Evolutionary conservation across 2,888 invertebrate species (phyloP).

Genomic region (Conomelus anceps): DNA sequence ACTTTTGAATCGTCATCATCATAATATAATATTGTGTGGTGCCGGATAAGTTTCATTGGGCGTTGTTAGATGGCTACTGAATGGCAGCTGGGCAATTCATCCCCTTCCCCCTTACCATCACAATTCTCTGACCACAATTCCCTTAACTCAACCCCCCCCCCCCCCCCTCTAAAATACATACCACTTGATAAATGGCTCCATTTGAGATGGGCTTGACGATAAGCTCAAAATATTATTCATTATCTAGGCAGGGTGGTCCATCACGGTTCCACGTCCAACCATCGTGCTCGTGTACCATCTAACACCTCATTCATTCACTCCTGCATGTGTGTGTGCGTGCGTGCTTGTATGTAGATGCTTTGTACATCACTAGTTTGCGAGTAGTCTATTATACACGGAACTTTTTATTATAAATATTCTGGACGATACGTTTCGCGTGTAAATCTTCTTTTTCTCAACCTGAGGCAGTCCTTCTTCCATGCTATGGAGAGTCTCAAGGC

Average conservation of each 20-base stretch:
- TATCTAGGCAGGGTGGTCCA: not conserved
- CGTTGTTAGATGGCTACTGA: not conserved
- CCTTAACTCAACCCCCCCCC: not conserved
- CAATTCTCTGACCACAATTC: no score
- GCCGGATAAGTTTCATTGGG: not conserved
- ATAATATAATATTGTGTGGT: not conserved
- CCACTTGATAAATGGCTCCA: not conserved
- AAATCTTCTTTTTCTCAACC: not conserved
- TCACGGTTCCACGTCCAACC: not conserved
- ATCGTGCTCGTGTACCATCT: not conserved
- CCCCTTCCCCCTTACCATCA: not conserved
- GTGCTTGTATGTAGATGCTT: not conserved
- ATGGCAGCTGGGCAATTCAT: not conserved
- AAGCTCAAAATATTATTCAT: not conserved
- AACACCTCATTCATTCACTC: not conserved
- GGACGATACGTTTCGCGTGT: not conserved
- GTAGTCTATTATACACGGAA: not conserved
- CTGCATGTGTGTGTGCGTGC: not conserved
- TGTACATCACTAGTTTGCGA: not conserved
- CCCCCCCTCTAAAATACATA: not conserved
- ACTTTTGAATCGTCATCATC: not conserved
- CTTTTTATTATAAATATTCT: not conserved
- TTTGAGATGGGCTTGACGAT: not conserved
- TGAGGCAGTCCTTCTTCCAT: not conserved
- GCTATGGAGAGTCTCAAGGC: not conserved